Base-by-base conservation (phyloP, 2,888 invertebrate genomes). In the Gasteruption jaculator region DNA sequence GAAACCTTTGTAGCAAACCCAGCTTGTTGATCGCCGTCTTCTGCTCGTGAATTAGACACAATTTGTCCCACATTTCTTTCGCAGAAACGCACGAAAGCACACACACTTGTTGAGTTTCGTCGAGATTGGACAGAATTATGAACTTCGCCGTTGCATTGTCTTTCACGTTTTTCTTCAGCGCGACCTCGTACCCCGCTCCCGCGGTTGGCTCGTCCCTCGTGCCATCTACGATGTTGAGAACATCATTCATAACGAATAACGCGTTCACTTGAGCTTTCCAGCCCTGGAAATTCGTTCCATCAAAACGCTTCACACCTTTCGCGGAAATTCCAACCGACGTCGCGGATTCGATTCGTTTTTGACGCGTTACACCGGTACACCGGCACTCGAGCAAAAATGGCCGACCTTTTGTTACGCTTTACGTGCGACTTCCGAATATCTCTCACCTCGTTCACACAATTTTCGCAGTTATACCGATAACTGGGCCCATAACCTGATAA, bases 121-220 rank as follows among this genome's bases (percentile, higher is more conserved):
- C 48, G n/a, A 50, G 36, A 27, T 40, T 35, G 14, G 48, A 53
- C 15, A 49, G 33, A 8, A 56, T 54, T 20, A 54, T 46, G 14
- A 40, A 56, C 38, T 35, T 53, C 30, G 54, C 50, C 40, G 35
- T 52, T 15, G 52, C 51, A 21, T 53, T 41, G 27, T 53, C 46
- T 16, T 49, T 50, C 26, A 43, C 41, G 19, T 37, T 36, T 38
- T 41, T 34, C 27, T 41, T 43, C 38, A 29, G 30, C 31, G 35
- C 46, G 31, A 43, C 32, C 21, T 15, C 39, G 26, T 30, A 21
- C 32, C 24, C 38, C n/a, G 6, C 38, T 29, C 31, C 41, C 7
- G 31, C 36, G 25, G 25, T 34, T 12, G 49, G 46, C 22, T 5
- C 26, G 19, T 2, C n/a, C 20, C 44, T 31, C 33, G 44, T 41